Conservation (phyloP, 2,888 invertebrate species). For the Sinodicranocentrus sp. region DNA sequence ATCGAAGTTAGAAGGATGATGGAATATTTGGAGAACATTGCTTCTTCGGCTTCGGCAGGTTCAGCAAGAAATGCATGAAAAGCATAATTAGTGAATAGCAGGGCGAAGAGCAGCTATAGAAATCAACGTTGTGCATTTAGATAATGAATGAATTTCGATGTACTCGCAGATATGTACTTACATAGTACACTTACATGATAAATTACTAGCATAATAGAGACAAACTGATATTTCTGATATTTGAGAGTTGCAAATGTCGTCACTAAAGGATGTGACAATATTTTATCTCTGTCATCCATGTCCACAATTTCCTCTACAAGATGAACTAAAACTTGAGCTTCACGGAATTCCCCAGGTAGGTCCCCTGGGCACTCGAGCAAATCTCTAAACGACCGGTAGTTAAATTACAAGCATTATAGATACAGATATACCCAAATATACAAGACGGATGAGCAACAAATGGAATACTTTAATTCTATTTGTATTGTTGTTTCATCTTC, state of each 20-base stretch:
- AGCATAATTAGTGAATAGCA: constrained; percentile 51
- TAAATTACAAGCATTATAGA: constrained; percentile 24
- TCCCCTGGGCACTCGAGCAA: constrained; percentile 57
- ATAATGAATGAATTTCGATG: no score
- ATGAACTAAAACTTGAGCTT: constrained; percentile 56
- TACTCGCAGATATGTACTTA: no score
- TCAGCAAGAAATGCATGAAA: constrained; percentile 52
- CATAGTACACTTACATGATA: constrained; percentile 50
- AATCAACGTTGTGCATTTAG: no score
- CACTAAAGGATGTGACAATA: constrained; percentile 48
- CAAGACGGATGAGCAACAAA: no score
- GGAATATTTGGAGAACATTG: constrained; percentile 30
- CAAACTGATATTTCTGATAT: constrained; percentile 62
- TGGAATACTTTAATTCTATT: constrained; percentile 60
- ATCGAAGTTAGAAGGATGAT: constrained; percentile 42
- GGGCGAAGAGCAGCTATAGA: constrained; percentile 56
- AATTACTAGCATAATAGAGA: constrained; percentile 50
- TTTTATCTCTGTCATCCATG: constrained; percentile 54
- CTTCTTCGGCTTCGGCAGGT: constrained; percentile 8
- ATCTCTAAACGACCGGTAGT: constrained; percentile 39
- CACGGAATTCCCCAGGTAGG: constrained; percentile 40
- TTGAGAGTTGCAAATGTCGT: constrained; percentile 57
- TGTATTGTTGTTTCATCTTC: constrained; percentile 58
- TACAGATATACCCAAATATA: background rate
- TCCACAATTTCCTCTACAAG: constrained; percentile 54